Evolutionary conservation across 2,113 vertebrate species (phyloP), one percentile per base, ranked within the genome.

Genomic region (Gambusia holbrooki): DNA sequence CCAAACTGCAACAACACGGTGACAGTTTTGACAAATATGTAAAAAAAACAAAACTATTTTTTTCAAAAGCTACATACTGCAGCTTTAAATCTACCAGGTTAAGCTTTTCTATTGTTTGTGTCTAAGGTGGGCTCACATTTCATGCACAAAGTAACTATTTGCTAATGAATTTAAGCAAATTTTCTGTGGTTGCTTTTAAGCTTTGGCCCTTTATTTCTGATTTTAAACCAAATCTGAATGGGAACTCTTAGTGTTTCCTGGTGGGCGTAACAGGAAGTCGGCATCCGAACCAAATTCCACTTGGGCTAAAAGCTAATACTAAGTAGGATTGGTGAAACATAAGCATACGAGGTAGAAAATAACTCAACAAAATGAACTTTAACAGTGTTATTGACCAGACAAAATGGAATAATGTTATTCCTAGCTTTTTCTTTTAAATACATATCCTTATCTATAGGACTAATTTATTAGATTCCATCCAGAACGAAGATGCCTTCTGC

Each of bases 401-500:
- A 17, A 58, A 58, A 25, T 7, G 25, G 51, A 48, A 17, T 15
- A 37, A 62, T 72, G 79, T 35, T 28, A 27, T 66, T 28, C 17
- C 7, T n/a, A 1, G 5, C 5, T 28, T 17, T 71, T 65, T 32
- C 37, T 17, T 17, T 35, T 32, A 33, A 54, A 17, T 35, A 13
- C n/a, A 15, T 62, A 22, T 64, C 61, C 14, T 19, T 42, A 42
- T 25, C 17, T n/a, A 22, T 11, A 29, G 15, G 5, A 40, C 14
- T 29, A 45, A 8, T 72, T 74, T 58, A 15, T 76, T 75, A 0
- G 10, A 66, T 66, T 48, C 0, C 29, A 40, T 71, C 66, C 30
- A 58, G 77, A 80, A 32, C 70, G 11, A 83, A 83, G 62, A 71
- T 78, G 1, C 37, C 25, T 82, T 62, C 4, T 22, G 37, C 7